Conservation (phyloP, 2,113 vertebrate genomes). For the Chauna torquata region DNA sequence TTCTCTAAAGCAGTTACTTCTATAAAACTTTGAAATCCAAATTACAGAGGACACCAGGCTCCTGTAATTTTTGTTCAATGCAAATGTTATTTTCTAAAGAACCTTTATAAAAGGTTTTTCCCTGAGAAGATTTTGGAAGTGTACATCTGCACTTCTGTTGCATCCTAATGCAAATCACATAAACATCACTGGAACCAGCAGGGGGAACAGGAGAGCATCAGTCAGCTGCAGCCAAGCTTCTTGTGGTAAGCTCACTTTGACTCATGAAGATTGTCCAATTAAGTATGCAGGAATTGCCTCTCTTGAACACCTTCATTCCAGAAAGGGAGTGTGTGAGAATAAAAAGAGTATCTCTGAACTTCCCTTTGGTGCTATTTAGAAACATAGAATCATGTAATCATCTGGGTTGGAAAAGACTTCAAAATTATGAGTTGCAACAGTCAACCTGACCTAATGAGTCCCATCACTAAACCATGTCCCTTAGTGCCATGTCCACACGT, state of each 20-base stretch:
- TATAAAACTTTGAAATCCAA: background rate
- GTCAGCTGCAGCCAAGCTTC: background rate
- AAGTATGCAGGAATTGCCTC: background rate
- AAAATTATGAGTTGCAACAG: no score
- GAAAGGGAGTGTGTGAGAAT: background rate
- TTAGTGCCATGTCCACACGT: no score
- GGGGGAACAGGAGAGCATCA: background rate
- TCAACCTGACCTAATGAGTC: no score
- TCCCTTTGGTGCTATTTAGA: rapidly evolving
- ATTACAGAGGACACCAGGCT: background rate
- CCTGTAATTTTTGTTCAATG: background rate
- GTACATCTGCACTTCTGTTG: background rate
- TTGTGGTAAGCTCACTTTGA: background rate
- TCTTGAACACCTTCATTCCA: background rate
- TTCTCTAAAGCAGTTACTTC: background rate
- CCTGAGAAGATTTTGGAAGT: background rate
- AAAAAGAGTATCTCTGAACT: background rate
- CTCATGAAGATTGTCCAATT: background rate
- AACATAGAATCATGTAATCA: no score
- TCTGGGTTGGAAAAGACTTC: no score
- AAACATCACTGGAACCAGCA: background rate
- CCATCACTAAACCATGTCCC: no score
- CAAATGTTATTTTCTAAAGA: background rate
- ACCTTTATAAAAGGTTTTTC: background rate
- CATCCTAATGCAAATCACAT: background rate